Evolutionary conservation across 2,888 invertebrate genomes (phyloP).

Genomic region (Oscheius onirici): DNA sequence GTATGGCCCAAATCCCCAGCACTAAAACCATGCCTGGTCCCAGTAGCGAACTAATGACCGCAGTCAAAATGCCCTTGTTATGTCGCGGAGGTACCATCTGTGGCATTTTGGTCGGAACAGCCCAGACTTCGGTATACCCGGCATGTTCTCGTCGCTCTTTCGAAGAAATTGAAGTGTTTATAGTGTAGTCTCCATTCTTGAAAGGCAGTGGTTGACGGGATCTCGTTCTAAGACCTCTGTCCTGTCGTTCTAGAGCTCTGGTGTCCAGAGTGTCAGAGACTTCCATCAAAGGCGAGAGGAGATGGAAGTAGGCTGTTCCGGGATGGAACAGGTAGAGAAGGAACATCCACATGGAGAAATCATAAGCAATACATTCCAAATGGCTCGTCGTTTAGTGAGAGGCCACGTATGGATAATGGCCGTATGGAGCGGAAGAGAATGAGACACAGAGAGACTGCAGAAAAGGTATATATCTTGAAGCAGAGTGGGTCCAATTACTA

Average conservation of each 20-base stretch:
- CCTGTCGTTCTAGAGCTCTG: not conserved
- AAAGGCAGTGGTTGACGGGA: constrained; percentile 28
- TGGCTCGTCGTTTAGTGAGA: constrained; percentile 3
- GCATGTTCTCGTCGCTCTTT: constrained; percentile 11
- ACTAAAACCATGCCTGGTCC: constrained; percentile 23
- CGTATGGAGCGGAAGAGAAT: not conserved
- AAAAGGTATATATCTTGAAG: constrained; percentile 12
- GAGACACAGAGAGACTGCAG: not conserved
- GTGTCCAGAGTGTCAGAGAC: not conserved
- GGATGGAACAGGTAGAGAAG: not conserved
- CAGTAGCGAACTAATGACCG: constrained; percentile 51
- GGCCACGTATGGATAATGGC: constrained; percentile 12
- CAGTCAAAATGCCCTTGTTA: constrained; percentile 43
- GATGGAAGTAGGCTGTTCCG: constrained; percentile 3
- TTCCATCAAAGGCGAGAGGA: constrained; percentile 21
- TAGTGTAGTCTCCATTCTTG: constrained; percentile 18
- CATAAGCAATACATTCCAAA: constrained; percentile 13
- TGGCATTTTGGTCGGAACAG: constrained; percentile 30
- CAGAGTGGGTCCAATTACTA: constrained; percentile 23
- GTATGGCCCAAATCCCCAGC: not conserved
- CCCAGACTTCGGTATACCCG: constrained; percentile 21
- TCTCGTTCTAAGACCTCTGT: not conserved
- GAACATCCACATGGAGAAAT: not conserved
- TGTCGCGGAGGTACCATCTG: not conserved
- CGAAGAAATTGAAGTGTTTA: not conserved